Evolutionary conservation across 2,888 invertebrate species (phyloP).

Genomic region (Cephus spinipes): DNA sequence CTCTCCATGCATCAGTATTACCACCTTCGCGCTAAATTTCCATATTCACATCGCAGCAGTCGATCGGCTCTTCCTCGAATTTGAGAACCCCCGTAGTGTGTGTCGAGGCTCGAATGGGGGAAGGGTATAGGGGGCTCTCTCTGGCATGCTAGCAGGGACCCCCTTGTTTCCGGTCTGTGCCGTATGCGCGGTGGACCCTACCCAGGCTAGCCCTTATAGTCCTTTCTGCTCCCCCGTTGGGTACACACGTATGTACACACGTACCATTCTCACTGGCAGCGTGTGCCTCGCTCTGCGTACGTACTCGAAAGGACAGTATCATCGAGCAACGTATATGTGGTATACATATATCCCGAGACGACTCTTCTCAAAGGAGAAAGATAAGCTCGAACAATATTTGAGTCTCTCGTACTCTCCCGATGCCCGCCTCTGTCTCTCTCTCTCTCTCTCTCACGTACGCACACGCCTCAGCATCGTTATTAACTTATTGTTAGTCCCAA

Average conservation of each 20-base stretch:
- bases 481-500: too few species aligned
- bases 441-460: too few species aligned
- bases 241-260: neutral
- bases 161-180: conserved; percentile 54
- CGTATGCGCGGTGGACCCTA: conserved; percentile 44
- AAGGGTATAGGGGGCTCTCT: conserved; percentile 32
- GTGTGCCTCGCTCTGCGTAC: neutral
- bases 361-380: conserved; percentile 2
- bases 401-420: neutral
- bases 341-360: neutral
- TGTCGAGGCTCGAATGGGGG: conserved; percentile 33
- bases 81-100: conserved; percentile 35
- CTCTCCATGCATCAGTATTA: too few species aligned
- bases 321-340: neutral
- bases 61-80: neutral
- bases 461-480: neutral
- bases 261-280: neutral
- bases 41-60: too few species aligned
- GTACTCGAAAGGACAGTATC: neutral
- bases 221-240: conserved; percentile 25
- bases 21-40: too few species aligned
- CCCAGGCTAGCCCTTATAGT: conserved; percentile 23
- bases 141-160: conserved; percentile 40
- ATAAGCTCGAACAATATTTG: conserved; percentile 1
- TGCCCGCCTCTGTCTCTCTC: too few species aligned